Base-by-base conservation (phyloP, 1,140 invertebrate genomes). In the Calliopsis andreniformis region DNA sequence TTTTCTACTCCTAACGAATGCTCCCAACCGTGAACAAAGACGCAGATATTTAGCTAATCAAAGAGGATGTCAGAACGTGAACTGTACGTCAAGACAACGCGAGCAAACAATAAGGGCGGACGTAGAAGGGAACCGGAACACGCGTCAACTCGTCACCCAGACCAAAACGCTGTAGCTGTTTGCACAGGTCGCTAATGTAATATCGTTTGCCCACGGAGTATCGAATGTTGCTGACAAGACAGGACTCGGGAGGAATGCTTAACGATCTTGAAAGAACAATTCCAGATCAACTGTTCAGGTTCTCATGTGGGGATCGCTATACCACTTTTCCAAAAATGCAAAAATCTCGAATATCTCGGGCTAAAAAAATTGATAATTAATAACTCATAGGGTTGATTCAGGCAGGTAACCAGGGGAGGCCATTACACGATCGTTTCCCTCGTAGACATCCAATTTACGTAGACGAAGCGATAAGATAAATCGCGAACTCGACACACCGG, bases 141-240 rank as follows among this genome's bases (percentile, higher is more conserved):
- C 76, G 70, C 53, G 77, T 79, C 71, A 80, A 69, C 72, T 42
- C 67, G 80, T 80, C 84, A 77, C 51, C 47, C 32, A 58, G 30
- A 59, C 58, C 78, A 66, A 68, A 78, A 85, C 43, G 75, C 66
- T 66, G 56, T 30, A 62, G 3, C 4, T 87, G 83, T 89, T 89
- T 87, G 86, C 75, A 76, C 76, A 78, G 79, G 59, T 80, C 62
- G 85, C 86, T 89, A 88, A 87, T 88, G 87, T 89, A 89, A 89
- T 89, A 83, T 80, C 87, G 87, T 88, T 89, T 88, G 73, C 72
- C 23, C 49, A 56, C 23, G 53, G 43, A 78, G 83, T 82, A 87
- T 86, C 81, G 77, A 68, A 64, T 86, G 70, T 80, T 75, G 56
- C 43, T 56, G 67, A 78, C 69, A 75, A 59, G 70, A 30, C 39